Conservation (phyloP, 2,797 vertebrate genomes). For the Tokudaia muenninki region DNA sequence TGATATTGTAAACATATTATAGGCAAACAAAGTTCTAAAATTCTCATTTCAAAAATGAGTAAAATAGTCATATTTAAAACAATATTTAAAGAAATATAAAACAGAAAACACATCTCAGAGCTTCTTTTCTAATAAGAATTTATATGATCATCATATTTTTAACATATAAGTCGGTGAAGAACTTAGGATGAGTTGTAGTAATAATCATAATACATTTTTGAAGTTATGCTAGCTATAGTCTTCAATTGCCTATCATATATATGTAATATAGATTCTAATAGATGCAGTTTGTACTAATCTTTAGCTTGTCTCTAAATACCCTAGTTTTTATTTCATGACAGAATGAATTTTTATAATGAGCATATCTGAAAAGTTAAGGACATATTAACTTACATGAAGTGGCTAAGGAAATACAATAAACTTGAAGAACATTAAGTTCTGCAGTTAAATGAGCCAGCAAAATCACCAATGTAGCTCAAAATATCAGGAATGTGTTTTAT, state of each 20-base stretch:
- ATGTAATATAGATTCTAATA: not conserved
- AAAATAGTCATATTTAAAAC: not conserved
- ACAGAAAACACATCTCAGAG: not conserved
- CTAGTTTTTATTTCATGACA: not conserved
- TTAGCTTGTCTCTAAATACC: not conserved
- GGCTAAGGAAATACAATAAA: not conserved
- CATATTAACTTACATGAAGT: not conserved
- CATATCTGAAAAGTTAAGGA: not conserved
- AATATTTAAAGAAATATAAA: not conserved
- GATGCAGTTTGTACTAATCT: too few species aligned
- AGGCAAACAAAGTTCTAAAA: not conserved
- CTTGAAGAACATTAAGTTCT: conserved; percentile 3
- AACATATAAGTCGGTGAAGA: not conserved
- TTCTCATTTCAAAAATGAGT: not conserved
- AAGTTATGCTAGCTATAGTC: not conserved
- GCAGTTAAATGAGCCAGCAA: not conserved
- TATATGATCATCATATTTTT: not conserved
- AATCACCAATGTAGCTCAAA: not conserved
- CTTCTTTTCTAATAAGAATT: not conserved
- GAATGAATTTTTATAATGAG: not conserved
- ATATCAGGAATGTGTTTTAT: not conserved
- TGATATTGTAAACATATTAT: not conserved
- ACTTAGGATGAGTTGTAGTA: not conserved
- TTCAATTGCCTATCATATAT: not conserved
- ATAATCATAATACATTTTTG: not conserved